phyloP scores from a whole-genome alignment of 2,888 invertebrate species.

The Synergus umbraculus region DNA sequence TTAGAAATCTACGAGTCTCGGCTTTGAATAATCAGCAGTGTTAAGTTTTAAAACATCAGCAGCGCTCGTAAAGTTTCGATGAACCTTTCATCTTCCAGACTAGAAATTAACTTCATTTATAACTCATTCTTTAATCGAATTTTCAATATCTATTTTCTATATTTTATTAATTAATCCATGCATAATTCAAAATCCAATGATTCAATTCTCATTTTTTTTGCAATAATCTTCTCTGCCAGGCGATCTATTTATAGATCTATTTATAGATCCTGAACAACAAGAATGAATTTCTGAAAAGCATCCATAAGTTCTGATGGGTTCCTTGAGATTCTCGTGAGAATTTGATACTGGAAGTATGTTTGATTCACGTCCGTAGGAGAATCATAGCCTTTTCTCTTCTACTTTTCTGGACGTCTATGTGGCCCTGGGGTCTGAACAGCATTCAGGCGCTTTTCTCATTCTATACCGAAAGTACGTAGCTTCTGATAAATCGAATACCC shows the following conservation, averaged over 20 bases:
- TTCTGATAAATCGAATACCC: slow-evolving; percentile 37
- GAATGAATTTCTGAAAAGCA: neutral
- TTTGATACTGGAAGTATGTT: slow-evolving; percentile 1
- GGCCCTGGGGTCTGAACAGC: slow-evolving; percentile 10
- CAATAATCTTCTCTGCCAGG: neutral
- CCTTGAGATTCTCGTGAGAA: neutral
- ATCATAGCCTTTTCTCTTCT: slow-evolving; percentile 13
- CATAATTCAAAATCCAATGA: no score
- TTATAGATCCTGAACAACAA: neutral
- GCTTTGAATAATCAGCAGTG: slow-evolving; percentile 35
- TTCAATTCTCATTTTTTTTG: no score
- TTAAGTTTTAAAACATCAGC: slow-evolving; percentile 9
- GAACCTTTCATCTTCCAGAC: slow-evolving; percentile 5
- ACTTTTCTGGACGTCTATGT: slow-evolving; percentile 27
- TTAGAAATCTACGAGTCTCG: neutral
- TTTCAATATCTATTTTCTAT: no score
- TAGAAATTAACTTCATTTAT: neutral
- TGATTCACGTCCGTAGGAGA: neutral
- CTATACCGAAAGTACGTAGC: slow-evolving; percentile 13
- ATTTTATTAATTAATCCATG: no score
- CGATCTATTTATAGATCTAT: no score
- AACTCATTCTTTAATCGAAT: neutral
- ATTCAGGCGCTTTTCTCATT: slow-evolving; percentile 1
- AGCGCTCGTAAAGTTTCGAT: neutral
- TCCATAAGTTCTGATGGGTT: neutral